phyloP scores from a whole-genome alignment of 2,888 invertebrate species.

The Scrobipalpa costella region DNA sequence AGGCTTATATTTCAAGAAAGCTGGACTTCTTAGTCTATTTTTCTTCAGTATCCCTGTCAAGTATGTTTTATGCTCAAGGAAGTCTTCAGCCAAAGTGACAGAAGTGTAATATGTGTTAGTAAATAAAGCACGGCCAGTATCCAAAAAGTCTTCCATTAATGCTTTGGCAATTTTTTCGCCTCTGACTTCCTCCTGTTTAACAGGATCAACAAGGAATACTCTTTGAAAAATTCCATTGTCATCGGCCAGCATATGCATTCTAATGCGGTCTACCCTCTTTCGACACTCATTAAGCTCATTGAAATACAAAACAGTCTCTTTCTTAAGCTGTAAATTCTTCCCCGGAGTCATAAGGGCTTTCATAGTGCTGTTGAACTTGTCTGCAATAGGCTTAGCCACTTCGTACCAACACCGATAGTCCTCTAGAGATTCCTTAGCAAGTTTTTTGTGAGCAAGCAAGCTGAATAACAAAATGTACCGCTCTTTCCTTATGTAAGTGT shows the following conservation, averaged over 20 bases:
- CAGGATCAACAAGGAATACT: background rate
- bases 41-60: background rate
- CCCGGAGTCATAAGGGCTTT: background rate
- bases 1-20: background rate
- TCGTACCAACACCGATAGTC: background rate
- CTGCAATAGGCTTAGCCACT: conserved; percentile 1
- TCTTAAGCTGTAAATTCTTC: background rate
- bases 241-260: background rate
- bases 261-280: background rate
- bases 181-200: background rate
- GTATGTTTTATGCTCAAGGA: background rate
- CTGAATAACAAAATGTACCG: background rate
- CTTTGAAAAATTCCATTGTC: background rate
- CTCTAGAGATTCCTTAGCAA: background rate
- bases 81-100: conserved; percentile 3
- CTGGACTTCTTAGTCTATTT: background rate
- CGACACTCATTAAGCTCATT: background rate
- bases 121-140: background rate
- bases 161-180: conserved; percentile 1
- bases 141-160: background rate
- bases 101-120: background rate
- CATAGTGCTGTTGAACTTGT: background rate
- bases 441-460: background rate
- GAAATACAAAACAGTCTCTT: conserved; percentile 1
- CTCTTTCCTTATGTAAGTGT: conserved; percentile 2